Percentiles rank a stretch among this genome's conserved stretches.
phyloP scores from a whole-genome alignment of 2,113 vertebrate species.

The Zapornia atra region DNA sequence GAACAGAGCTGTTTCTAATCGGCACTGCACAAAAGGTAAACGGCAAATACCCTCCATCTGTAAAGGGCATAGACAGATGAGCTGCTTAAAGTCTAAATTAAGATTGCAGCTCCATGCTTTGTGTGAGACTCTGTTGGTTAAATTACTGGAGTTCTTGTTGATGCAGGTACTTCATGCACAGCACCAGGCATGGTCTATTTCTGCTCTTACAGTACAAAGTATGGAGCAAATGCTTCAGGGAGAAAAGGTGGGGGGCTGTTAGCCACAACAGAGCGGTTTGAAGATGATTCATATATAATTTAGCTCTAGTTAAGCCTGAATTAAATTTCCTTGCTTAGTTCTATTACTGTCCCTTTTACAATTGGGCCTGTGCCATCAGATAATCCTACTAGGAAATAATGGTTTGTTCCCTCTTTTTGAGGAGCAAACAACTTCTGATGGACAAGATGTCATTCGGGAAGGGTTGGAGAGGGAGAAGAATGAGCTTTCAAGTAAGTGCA shows the following conservation, averaged over 20 bases:
- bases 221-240: not conserved
- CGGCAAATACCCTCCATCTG: not conserved
- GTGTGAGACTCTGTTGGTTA: not conserved
- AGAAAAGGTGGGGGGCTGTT: not conserved
- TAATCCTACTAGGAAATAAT: not conserved
- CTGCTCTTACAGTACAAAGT: not conserved
- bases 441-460: not conserved
- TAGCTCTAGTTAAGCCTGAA: constrained; percentile 31
- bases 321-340: constrained; percentile 15
- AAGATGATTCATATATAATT: constrained; percentile 13
- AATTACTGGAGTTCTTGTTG: not conserved
- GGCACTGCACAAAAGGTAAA: not conserved
- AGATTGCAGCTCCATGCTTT: not conserved
- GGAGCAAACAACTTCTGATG: not conserved
- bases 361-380: not conserved
- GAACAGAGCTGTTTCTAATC: not conserved
- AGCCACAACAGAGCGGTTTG: constrained; percentile 35
- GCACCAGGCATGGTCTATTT: not conserved
- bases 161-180: not conserved
- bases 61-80: not conserved
- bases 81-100: not conserved
- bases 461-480: not conserved
- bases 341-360: not conserved
- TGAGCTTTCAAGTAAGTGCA: not conserved
- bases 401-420: not conserved